Evolutionary conservation across 92 coral and sea anemone species (phyloP).

Genomic region (Meandrina meandrites): DNA sequence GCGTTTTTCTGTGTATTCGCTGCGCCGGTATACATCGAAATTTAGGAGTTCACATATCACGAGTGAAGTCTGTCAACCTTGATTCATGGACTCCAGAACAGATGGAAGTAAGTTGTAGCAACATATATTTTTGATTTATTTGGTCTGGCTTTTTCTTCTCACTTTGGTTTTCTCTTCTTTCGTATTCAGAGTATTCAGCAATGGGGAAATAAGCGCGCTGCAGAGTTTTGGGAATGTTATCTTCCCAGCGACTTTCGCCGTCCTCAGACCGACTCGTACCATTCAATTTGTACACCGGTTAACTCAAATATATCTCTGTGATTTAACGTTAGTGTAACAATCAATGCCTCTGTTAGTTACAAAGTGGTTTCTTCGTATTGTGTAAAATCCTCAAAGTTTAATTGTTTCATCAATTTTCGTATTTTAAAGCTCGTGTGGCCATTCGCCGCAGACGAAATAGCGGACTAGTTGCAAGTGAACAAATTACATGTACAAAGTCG

Average conservation of each 20-base stretch:
- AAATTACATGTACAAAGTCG: not conserved
- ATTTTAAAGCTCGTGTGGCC: not conserved
- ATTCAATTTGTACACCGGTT: constrained; percentile 24
- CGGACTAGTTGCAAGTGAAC: not conserved
- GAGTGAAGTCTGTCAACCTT: constrained; percentile 94
- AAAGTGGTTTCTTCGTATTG: not conserved
- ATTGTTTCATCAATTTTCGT: not conserved
- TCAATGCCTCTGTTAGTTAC: not conserved
- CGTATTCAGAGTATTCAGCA: constrained; percentile 80
- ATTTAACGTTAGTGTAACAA: not conserved
- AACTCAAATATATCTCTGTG: not conserved
- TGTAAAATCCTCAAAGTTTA: not conserved
- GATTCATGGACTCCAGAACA: constrained; percentile 99
- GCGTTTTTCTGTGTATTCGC: constrained; percentile 94
- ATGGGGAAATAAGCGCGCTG: constrained; percentile 97
- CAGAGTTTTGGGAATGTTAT: constrained; percentile 88
- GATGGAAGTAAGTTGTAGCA: constrained; percentile 65
- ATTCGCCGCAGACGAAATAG: not conserved
- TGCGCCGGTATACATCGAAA: constrained; percentile 99
- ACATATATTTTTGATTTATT: not conserved
- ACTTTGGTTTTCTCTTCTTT: not conserved
- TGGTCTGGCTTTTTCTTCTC: not conserved
- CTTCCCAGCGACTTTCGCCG: constrained; percentile 91
- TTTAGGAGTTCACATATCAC: constrained; percentile 96
- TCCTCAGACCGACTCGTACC: constrained; percentile 96